Base-by-base conservation (phyloP, 2,888 invertebrate genomes). In the Malacosoma neustria region DNA sequence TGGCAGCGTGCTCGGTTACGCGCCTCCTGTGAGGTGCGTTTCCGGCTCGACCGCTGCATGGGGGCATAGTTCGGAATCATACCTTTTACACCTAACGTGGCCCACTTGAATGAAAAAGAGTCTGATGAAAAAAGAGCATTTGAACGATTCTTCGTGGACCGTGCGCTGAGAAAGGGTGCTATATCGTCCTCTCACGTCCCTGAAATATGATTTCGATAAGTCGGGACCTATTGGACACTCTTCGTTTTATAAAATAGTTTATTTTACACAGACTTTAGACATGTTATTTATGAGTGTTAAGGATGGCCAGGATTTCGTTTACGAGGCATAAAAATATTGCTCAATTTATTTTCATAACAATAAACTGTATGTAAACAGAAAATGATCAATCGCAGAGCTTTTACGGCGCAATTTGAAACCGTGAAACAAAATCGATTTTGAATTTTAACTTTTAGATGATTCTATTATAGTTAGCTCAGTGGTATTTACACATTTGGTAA, bases 131-230 rank as follows among this genome's bases (percentile, higher is more conserved):
- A n/a, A n/a, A n/a, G 33, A 39, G 36, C 33, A 41, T 51, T 52
- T 64, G 49, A 79, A 76, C 68, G 70, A 54, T 61, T 56, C 74
- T 65, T 48, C 48, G 61, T 58, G 67, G 71, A 74, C 72, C 72
- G 70, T 73, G 72, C 72, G 62, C 69, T 66, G 56, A 62, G 63
- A 77, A 77, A 77, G 74, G 79, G 74, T 77, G 72, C 71, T 69
- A 72, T 69, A 71, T 62, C 68, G 74, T 67, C 66, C 71, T 72
- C 72, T 67, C 81, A 81, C 80, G 82, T 80, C 67, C 65, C 67
- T 82, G 79, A 82, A 82, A 82, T 82, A 82, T 82, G 81, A 81
- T 80, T 81, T 77, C 81, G 79, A 82, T 82, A 82, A 82, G 73
- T 79, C 72, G 75, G 68, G 62, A 61, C 70, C 73, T 79, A 80